These are phyloP conservation scores for Zalophus californianus DNA, from an alignment of 2,797 vertebrate genomes.

Conservation along the genomic window DNA sequence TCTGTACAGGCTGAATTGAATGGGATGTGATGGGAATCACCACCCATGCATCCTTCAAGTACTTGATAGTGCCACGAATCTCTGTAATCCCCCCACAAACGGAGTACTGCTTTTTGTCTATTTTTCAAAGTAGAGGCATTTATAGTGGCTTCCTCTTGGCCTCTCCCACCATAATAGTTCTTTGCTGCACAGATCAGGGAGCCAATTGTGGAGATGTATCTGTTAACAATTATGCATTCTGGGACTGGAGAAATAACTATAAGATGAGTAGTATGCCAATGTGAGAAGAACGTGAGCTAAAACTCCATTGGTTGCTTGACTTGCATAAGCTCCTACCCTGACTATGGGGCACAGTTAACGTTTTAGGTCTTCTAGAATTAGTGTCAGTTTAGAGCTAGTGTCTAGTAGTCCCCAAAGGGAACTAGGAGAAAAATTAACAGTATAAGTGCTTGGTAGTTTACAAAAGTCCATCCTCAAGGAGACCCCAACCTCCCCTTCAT, in stretches of 20 bases:
- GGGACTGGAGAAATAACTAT: not conserved
- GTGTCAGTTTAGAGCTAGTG: not conserved
- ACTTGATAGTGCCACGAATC: not conserved
- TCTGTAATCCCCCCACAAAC: not conserved
- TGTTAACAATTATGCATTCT: not conserved
- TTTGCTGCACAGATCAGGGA: not conserved
- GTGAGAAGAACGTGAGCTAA: not conserved
- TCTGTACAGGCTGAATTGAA: not conserved
- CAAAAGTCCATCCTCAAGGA: not conserved
- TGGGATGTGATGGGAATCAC: not conserved
- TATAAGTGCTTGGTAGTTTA: not conserved
- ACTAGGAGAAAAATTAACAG: not conserved
- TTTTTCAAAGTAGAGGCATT: not conserved
- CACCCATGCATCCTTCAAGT: not conserved
- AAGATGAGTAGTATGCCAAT: not conserved
- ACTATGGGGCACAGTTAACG: not conserved
- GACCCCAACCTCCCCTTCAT: not conserved
- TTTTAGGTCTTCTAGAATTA: not conserved
- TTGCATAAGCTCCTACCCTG: not conserved
- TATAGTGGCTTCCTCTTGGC: not conserved
- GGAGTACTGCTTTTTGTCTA: not conserved
- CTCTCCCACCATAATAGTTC: not conserved
- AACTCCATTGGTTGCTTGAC: not conserved
- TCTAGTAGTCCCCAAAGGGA: not conserved
- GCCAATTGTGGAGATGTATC: not conserved